Percentiles rank a stretch among this genome's conserved stretches.
Conservation (phyloP, 2,888 invertebrate species). For the Acheta domesticus region DNA sequence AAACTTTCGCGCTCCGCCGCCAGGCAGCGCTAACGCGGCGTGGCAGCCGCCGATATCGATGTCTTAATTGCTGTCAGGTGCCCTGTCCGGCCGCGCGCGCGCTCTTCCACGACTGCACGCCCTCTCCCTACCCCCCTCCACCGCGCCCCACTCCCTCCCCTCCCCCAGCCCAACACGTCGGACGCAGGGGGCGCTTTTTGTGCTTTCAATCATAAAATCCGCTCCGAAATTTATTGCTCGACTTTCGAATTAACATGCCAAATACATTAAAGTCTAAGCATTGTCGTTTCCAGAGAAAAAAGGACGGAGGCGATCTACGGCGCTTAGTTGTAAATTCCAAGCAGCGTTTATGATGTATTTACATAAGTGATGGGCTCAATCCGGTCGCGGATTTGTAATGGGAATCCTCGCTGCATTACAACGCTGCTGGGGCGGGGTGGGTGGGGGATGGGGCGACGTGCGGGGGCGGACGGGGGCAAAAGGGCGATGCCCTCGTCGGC, state of each 20-base stretch:
- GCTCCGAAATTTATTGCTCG: slow-evolving; percentile 9
- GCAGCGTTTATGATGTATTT: slow-evolving; percentile 9
- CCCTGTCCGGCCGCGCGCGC: background rate
- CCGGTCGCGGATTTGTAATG: background rate
- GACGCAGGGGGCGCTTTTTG: background rate
- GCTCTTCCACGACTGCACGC: too few species aligned
- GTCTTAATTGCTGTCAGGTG: slow-evolving; percentile 10
- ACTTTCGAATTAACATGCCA: slow-evolving; percentile 2
- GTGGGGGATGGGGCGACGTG: background rate
- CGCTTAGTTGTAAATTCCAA: background rate
- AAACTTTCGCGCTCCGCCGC: background rate
- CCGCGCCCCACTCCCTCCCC: background rate
- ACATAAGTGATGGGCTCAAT: slow-evolving; percentile 18
- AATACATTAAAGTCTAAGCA: slow-evolving; percentile 6
- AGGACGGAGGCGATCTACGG: background rate
- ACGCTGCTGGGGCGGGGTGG: background rate
- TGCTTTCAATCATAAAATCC: slow-evolving; percentile 18
- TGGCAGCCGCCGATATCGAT: background rate
- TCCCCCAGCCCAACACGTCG: background rate
- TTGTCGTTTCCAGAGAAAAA: slow-evolving; percentile 18
- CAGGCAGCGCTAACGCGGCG: background rate
- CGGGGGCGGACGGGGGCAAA: too few species aligned
- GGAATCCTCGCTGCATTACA: background rate
- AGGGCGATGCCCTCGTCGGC: too few species aligned
- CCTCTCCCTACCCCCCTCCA: too few species aligned